phyloP scores from a whole-genome alignment of 2,797 vertebrate species.

The Acanthurus tractus region DNA sequence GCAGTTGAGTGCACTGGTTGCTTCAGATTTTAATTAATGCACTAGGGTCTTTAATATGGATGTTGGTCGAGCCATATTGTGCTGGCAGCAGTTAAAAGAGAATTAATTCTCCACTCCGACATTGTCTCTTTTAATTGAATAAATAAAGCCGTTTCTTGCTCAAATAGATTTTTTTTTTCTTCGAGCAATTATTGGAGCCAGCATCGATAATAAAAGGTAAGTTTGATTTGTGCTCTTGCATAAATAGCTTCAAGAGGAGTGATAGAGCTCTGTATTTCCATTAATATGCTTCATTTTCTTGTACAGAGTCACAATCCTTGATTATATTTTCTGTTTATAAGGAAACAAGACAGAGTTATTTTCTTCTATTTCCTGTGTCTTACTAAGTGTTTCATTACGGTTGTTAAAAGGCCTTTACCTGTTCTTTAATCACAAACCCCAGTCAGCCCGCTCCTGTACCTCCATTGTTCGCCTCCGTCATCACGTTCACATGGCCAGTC shows the following conservation, averaged over 20 bases:
- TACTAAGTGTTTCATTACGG: not conserved
- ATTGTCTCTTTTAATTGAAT: conserved; percentile 82
- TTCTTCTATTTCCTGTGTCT: not conserved
- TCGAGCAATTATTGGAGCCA: conserved; percentile 52
- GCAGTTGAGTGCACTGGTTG: conserved; percentile 65
- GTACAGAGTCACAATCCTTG: not conserved
- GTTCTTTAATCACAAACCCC: not conserved
- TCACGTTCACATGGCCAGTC: conserved; percentile 21
- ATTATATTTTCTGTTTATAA: not conserved
- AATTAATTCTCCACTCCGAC: conserved; percentile 75
- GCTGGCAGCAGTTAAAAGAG: conserved; percentile 84
- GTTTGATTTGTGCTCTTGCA: conserved; percentile 41
- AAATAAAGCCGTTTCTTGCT: conserved; percentile 74
- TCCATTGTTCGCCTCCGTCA: conserved; percentile 30
- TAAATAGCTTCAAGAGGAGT: conserved; percentile 20
- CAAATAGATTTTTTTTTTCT: conserved; percentile 51
- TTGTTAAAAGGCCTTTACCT: conserved; percentile 13
- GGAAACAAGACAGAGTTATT: not conserved
- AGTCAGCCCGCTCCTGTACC: not conserved
- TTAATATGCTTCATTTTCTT: not conserved
- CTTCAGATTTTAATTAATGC: conserved; percentile 83
- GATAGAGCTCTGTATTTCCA: conserved; percentile 4
- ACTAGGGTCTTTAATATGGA: conserved; percentile 83
- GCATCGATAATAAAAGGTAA: conserved; percentile 55
- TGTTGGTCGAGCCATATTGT: conserved; percentile 76